These are phyloP conservation scores for Pseudochirops cupreus DNA, from an alignment of 2,797 vertebrate species.

Conservation along the genomic window DNA sequence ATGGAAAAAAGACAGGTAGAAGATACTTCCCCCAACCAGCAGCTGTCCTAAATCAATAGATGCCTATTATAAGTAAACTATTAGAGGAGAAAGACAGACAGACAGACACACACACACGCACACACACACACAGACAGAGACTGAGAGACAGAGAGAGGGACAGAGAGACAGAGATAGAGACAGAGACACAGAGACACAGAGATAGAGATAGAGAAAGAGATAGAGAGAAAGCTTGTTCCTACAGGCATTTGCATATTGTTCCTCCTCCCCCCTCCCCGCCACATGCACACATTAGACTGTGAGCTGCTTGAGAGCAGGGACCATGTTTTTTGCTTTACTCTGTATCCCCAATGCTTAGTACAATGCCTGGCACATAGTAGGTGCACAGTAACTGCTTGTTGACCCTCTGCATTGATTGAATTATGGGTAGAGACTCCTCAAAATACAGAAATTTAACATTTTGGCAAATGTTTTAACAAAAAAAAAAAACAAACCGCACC, in stretches of 20 bases:
- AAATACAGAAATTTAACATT: background rate
- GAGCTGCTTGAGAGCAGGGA: background rate
- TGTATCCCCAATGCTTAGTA: background rate
- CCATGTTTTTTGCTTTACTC: background rate
- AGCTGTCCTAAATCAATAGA: background rate
- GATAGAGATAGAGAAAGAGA: background rate
- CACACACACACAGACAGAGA: too few species aligned
- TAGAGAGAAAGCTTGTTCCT: background rate
- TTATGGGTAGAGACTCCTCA: background rate
- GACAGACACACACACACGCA: too few species aligned
- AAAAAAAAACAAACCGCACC: too few species aligned
- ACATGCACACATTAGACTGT: background rate
- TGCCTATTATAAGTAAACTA: background rate
- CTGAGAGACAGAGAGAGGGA: background rate
- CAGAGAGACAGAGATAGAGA: background rate
- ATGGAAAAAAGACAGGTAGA: slow-evolving; percentile 33
- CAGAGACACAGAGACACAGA: background rate
- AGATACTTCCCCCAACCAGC: background rate
- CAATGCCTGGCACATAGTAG: background rate
- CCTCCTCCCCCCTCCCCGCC: background rate
- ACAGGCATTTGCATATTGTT: background rate
- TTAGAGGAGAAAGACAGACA: background rate
- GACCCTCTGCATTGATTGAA: background rate
- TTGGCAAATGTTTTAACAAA: background rate
- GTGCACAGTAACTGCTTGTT: background rate